These are phyloP conservation scores for Dynastes grantii DNA, from an alignment of 2,888 invertebrate genomes.

Conservation along the genomic window DNA sequence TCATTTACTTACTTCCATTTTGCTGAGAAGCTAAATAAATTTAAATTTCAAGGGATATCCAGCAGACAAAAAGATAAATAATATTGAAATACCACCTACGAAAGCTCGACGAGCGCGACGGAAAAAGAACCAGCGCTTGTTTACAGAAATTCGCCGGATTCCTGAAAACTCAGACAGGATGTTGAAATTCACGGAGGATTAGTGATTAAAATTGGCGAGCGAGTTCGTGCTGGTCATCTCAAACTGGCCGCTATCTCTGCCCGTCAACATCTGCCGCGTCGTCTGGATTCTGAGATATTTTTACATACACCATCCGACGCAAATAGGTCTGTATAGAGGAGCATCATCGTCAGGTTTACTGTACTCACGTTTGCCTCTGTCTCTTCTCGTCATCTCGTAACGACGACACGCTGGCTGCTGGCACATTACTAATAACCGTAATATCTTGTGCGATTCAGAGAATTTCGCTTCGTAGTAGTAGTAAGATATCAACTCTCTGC, in stretches of 20 bases:
- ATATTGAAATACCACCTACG: slow-evolving; percentile 16
- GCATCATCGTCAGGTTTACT: slow-evolving; percentile 24
- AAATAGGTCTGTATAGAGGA: slow-evolving; percentile 48
- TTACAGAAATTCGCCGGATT: slow-evolving; percentile 39
- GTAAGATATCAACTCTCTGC: neutral
- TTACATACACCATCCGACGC: slow-evolving; percentile 49
- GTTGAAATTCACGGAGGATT: slow-evolving; percentile 52
- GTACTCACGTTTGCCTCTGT: slow-evolving; percentile 15
- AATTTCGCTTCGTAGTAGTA: neutral
- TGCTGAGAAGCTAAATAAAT: neutral
- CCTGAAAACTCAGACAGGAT: slow-evolving; percentile 50
- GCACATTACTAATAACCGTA: slow-evolving; percentile 19
- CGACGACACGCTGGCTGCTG: slow-evolving; percentile 49
- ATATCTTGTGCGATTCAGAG: slow-evolving; percentile 3
- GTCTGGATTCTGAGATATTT: slow-evolving; percentile 52
- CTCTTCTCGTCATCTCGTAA: slow-evolving; percentile 19
- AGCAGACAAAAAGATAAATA: slow-evolving; percentile 1
- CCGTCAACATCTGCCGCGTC: slow-evolving; percentile 52
- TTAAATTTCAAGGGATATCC: neutral
- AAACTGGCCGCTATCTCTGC: slow-evolving; percentile 14
- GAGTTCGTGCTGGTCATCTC: slow-evolving; percentile 22
- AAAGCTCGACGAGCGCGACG: neutral
- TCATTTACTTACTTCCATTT: too few species aligned
- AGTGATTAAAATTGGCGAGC: slow-evolving; percentile 48
- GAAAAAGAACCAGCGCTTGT: neutral